Evolutionary conservation across 1,140 invertebrate species (phyloP), one percentile per base, ranked within the genome.

Genomic region (Limonius californicus): DNA sequence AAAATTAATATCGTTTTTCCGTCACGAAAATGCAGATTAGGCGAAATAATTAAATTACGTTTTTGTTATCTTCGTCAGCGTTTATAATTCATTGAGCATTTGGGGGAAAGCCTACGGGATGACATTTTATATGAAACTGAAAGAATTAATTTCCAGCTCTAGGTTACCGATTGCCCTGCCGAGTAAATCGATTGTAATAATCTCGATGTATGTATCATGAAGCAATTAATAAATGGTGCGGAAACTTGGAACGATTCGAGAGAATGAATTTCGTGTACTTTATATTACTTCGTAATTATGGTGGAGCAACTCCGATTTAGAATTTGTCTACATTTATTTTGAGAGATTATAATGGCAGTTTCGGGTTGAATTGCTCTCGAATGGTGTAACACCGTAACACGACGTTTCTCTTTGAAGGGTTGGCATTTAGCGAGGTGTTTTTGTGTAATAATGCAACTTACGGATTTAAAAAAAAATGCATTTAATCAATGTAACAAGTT

Each of bases 261-360:
- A 50, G 16, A 50, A 50, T 50, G 45, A 50, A 50, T 50, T 50
- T 50, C 45, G 16, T 21, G 45, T 50, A 50, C 45, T 16, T 50
- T 50, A 50, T 50, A 50, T 50, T 50, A 50, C 45, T 50, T 50
- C n/a, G 45, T 50, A 50, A 50, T 50, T 50, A 50, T 50, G 45
- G 45, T 19, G 20, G 20, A 21, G 12, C 9, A 8, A 50, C 45
- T 18, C 18, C 45, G 45, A 21, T 50, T 21, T 21, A 50, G n/a
- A 50, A 50, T 50, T 50, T 50, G 15, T 18, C 15, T 50, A 7
- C 15, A 50, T 50, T 50, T 50, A 39, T 39, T 12, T 39, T n/a
- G n/a, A n/a, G n/a, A n/a, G n/a, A n/a, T n/a, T n/a, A n/a, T n/a
- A n/a, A n/a, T n/a, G n/a, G n/a, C n/a, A n/a, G n/a, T n/a, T n/a